A percentile compares a stretch with the other conserved stretches of the same genome.
Conservation (phyloP, 2,888 invertebrate genomes). For the Tribolium freemani region DNA sequence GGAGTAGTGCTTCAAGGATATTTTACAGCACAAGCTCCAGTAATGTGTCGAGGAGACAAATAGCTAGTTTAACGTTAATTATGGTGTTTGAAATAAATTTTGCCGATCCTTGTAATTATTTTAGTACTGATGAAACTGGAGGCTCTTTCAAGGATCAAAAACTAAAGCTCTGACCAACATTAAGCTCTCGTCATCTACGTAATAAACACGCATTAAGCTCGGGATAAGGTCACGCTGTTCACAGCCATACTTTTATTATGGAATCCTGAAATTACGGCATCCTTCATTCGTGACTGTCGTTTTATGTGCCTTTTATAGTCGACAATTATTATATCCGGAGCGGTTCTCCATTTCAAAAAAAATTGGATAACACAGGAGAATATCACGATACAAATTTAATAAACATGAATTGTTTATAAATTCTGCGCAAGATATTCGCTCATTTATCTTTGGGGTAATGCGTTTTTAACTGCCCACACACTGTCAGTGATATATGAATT, state of each 20-base stretch:
- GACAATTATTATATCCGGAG: constrained; percentile 53
- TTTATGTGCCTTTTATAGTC: constrained; percentile 53
- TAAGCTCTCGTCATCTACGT: constrained; percentile 34
- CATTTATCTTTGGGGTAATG: constrained; percentile 32
- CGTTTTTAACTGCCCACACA: constrained; percentile 31
- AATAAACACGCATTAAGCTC: constrained; percentile 43
- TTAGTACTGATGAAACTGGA: background rate
- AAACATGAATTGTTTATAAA: constrained; percentile 35
- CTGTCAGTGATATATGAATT: constrained; percentile 34
- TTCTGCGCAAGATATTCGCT: constrained; percentile 15
- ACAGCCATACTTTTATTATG: constrained; percentile 44
- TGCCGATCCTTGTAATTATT: constrained; percentile 16
- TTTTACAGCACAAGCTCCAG: constrained; percentile 7
- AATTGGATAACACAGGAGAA: constrained; percentile 3
- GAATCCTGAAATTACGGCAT: constrained; percentile 55
- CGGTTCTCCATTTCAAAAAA: background rate
- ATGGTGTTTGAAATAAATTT: constrained; percentile 16
- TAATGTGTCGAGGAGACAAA: constrained; percentile 16
- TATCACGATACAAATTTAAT: constrained; percentile 23
- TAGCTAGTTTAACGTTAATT: constrained; percentile 31
- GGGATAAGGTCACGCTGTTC: constrained; percentile 35
- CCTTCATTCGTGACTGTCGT: constrained; percentile 53
- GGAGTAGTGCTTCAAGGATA: constrained; percentile 11
- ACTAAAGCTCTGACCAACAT: constrained; percentile 8
- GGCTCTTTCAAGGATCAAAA: background rate